Evolutionary conservation across 30 jellyfish, hydroid and myxozoan species (phyloP), one percentile per base, ranked within the genome.

Genomic region (Hydra vulgaris): DNA sequence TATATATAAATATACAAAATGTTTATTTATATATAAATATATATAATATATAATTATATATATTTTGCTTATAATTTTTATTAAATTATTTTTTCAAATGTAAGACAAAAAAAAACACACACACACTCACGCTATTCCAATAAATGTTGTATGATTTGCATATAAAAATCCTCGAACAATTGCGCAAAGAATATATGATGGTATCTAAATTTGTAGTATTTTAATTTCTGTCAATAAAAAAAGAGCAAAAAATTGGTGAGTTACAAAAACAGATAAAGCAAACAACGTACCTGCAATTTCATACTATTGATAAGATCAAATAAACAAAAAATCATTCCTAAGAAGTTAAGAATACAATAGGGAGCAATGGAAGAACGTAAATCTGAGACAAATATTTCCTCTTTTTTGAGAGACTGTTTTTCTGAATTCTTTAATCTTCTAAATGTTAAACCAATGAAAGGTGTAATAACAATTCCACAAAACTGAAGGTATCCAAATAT

Each of bases 91-190:
- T n/a, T n/a, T n/a, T n/a, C n/a, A n/a, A n/a, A n/a, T n/a, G n/a
- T n/a, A n/a, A n/a, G n/a, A n/a, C n/a, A n/a, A n/a, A n/a, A n/a
- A n/a, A n/a, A n/a, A n/a, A n/a, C n/a, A n/a, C n/a, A n/a, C n/a
- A n/a, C n/a, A n/a, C n/a, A 88, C 96, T 74, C 85, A 89, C 96
- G 96, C 96, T 21, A 81, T 69, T 8, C 96, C 96, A 54, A 89
- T 81, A 74, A 78, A 89, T 3, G 96, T 82, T 0, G 94, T 95
- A 81, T 89, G 96, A 0, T 82, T 55, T 0, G 96, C 88, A 80
- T 89, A 89, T 0, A 89, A 76, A 66, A 89, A 89, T 5, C 96
- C 96, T 15, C 96, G 91, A 0, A 80, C 95, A 23, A 75, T 74
- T 18, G 86, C 83, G 77, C 85, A 88, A 18, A 89, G 77, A 16